Conservation (phyloP, 1,140 invertebrate species). For the Ctenoplectra terminalis region DNA sequence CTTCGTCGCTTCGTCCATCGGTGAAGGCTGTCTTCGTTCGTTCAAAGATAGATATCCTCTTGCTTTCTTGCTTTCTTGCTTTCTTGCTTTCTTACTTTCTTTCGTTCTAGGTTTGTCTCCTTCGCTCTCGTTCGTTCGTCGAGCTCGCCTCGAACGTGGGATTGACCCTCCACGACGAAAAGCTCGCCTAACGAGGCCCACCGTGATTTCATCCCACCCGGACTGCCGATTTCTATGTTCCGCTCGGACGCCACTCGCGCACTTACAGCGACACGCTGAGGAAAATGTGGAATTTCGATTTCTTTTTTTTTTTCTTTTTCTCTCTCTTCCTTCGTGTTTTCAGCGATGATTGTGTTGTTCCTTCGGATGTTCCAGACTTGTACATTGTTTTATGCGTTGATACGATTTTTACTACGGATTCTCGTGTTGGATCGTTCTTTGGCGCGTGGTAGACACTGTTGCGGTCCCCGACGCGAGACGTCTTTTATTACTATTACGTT, state of each 20-base stretch:
- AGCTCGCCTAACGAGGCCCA: slow-evolving; percentile 67
- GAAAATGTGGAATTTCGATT: not conserved
- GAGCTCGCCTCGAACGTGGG: slow-evolving; percentile 41
- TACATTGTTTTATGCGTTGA: not conserved
- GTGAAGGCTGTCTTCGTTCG: not conserved
- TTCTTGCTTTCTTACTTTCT: not conserved
- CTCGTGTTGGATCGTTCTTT: not conserved
- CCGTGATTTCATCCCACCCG: slow-evolving; percentile 66
- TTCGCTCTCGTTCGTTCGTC: not conserved
- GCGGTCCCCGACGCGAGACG: not conserved
- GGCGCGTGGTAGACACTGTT: not conserved
- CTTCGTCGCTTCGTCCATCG: not conserved
- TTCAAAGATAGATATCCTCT: not conserved
- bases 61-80: not conserved
- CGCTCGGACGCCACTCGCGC: slow-evolving; percentile 24
- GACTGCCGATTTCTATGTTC: slow-evolving; percentile 49
- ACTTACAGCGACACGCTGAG: not conserved
- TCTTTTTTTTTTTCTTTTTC: not conserved
- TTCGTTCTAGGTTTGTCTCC: not conserved
- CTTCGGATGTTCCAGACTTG: too few species aligned
- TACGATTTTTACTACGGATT: not conserved
- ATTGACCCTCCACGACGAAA: slow-evolving; percentile 68
- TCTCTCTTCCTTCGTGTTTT: not conserved
- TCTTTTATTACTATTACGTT: not conserved
- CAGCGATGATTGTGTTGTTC: too few species aligned